phyloP scores from a whole-genome alignment of 2,113 vertebrate genomes.

The Dicentrarchus labrax region DNA sequence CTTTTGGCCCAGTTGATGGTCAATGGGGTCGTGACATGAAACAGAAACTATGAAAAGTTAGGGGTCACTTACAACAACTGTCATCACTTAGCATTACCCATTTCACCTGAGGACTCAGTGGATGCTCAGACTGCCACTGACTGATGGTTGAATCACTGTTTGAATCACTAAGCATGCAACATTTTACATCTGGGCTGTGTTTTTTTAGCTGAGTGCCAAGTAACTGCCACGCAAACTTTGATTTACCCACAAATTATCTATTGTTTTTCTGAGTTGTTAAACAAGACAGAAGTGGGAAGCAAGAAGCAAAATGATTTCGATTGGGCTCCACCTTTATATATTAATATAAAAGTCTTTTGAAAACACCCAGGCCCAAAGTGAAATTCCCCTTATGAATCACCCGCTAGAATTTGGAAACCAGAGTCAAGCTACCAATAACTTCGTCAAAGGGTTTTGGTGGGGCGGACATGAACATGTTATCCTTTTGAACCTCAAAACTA shows the following conservation, averaged over 20 bases:
- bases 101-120: conserved; percentile 49
- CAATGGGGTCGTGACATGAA: conserved; percentile 69
- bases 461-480: conserved; percentile 49
- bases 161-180: conserved; percentile 50
- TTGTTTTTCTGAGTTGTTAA: conserved; percentile 28
- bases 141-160: conserved; percentile 47
- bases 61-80: conserved; percentile 73
- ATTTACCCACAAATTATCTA: conserved; percentile 31
- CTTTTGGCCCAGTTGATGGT: conserved; percentile 71
- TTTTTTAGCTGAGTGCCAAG: conserved; percentile 32
- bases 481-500: conserved; percentile 59
- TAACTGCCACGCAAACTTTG: conserved; percentile 32
- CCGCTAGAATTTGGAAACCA: conserved; percentile 58
- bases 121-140: conserved; percentile 47
- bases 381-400: conserved; percentile 69
- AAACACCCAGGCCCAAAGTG: conserved; percentile 33
- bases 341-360: conserved; percentile 48
- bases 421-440: conserved; percentile 58
- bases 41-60: conserved; percentile 64
- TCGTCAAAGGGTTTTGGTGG: conserved; percentile 55
- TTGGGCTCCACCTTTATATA: conserved; percentile 46
- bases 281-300: conserved; percentile 37
- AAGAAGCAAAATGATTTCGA: conserved; percentile 45
- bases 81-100: conserved; percentile 70
- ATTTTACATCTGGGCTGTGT: conserved; percentile 56